Conservation (phyloP, 2,888 invertebrate species). For the Koerneria pararmatus region DNA sequence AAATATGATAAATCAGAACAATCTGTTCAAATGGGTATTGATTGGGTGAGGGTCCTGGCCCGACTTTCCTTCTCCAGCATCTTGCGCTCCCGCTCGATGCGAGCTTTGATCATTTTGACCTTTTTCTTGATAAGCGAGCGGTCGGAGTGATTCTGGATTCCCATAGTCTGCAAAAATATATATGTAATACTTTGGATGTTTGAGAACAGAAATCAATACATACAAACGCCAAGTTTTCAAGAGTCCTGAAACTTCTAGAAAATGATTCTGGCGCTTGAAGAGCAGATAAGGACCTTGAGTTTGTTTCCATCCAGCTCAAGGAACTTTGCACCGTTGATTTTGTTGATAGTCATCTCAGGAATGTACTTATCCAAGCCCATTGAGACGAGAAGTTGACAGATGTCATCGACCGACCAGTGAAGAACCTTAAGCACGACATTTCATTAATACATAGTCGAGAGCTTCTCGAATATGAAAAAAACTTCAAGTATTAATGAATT, state of each 20-base stretch:
- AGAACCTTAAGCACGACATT: conserved; percentile 47
- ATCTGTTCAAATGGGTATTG: conserved; percentile 20
- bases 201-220: background rate
- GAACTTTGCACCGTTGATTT: conserved; percentile 81
- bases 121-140: conserved; percentile 65
- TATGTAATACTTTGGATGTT: background rate
- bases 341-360: conserved; percentile 79
- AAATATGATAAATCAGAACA: too few relatives aligned
- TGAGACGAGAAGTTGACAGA: conserved; percentile 55
- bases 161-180: conserved; percentile 61
- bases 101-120: conserved; percentile 64
- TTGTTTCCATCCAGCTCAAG: conserved; percentile 84
- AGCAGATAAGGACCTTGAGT: conserved; percentile 69
- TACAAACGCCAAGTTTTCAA: background rate
- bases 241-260: background rate
- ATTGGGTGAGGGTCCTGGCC: conserved; percentile 23
- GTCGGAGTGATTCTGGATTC: conserved; percentile 63
- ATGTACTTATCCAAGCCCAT: conserved; percentile 79
- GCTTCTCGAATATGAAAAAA: too few relatives aligned
- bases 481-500: too few relatives aligned
- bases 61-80: conserved; percentile 80
- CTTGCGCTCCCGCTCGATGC: conserved; percentile 64
- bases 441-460: background rate
- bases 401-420: conserved; percentile 56
- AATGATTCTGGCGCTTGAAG: too few relatives aligned